Evolutionary conservation across 1,140 invertebrate species (phyloP).

Genomic region (Achroia grisella): DNA sequence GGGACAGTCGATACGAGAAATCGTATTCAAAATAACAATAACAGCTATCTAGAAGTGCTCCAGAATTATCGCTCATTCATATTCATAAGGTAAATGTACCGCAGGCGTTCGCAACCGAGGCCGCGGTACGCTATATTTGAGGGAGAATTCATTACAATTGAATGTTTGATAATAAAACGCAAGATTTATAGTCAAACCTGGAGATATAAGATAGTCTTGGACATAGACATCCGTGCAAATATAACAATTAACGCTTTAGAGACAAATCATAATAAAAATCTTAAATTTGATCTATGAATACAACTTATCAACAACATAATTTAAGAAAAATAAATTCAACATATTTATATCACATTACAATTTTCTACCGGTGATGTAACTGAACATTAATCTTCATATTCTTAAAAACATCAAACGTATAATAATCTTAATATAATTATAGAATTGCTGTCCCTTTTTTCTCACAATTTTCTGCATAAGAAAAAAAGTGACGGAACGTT

Average conservation of each 20-base stretch:
- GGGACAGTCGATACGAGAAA: conserved; percentile 11
- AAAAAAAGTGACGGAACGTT: no score
- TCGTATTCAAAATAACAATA: conserved; percentile 31
- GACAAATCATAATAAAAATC: neutral
- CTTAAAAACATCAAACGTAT: no score
- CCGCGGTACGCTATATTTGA: conserved; percentile 8
- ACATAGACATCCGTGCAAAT: neutral
- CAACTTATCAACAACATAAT: no score
- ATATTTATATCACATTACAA: no score
- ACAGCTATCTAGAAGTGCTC: conserved; percentile 30
- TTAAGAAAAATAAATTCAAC: no score
- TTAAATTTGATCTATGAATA: no score
- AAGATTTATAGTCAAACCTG: conserved; percentile 8
- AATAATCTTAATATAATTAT: no score
- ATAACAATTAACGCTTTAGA: neutral
- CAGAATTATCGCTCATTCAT: conserved; percentile 40
- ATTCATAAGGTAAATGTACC: conserved; percentile 40
- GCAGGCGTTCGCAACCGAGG: conserved; percentile 11
- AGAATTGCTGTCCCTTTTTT: no score
- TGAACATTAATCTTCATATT: no score
- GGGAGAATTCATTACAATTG: conserved; percentile 17
- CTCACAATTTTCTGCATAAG: no score
- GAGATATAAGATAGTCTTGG: conserved; percentile 7
- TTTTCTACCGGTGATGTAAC: no score
- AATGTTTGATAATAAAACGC: conserved; percentile 17